Base-by-base conservation (phyloP, 2,888 invertebrate genomes). In the Heliconius sara region DNA sequence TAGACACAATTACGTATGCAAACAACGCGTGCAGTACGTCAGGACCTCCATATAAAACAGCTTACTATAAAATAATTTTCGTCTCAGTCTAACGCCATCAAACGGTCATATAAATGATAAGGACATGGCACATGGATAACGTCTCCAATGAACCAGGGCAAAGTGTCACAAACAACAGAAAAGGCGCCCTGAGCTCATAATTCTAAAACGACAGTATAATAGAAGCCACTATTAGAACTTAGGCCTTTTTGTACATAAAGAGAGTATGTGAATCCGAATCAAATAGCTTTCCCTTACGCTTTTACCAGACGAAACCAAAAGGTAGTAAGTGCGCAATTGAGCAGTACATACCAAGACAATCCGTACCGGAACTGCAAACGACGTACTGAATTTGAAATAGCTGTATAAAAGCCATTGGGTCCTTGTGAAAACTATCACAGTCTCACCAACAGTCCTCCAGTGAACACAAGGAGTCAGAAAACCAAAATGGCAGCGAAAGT, bases 201-300 rank as follows among this genome's bases (percentile, higher is more conserved):
- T 88, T 89, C 89, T 87, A 91, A 91, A 95, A 92, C 85, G 92
- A 85, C 87, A 82, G 80, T 84, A 80, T 81, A 83, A 84, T 81
- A 84, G 89, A 85, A 85, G 82, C 81, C 81, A 81, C 80, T 84
- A 81, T 85, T 88, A 82, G 84, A 83, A 92, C 91, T 87, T 95
- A 91, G 82, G 92, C 85, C 92, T 83, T 94, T 95, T 88, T 89
- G 86, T 82, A 84, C 83, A 84, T 82, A 81, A 84, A 74, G 79
- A 75, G 70, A 79, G 78, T 83, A 89, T 84, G 88, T 93, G 94
- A 93, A 94, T 93, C 89, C 91, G 91, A 91, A 93, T 93, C 93
- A 92, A 92, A 93, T 93, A 93, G 95, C 95, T 95, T 95, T 95
- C 95, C 95, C 94, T 95, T 92, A 92, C 92, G 88, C 91, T 91